Evolutionary conservation across 1,140 invertebrate species (phyloP).

Genomic region (Pogonomyrmex barbatus): DNA sequence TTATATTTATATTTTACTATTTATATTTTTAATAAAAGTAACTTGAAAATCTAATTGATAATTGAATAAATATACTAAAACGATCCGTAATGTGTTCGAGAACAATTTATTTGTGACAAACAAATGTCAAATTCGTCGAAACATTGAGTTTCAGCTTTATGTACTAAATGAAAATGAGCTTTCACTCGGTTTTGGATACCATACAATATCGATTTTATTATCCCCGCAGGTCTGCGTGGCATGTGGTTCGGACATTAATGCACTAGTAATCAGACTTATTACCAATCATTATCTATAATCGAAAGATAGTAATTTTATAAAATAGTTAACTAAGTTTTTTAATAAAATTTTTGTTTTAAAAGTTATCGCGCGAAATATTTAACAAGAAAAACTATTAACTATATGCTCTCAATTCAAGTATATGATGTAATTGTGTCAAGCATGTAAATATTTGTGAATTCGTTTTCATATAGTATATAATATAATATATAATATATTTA

Average conservation of each 20-base stretch:
- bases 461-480: background rate
- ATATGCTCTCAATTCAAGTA: background rate
- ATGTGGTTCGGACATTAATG: conserved; percentile 29
- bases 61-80: conserved; percentile 2
- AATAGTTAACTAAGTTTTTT: background rate
- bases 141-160: conserved; percentile 5
- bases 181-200: background rate
- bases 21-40: background rate
- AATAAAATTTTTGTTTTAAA: background rate
- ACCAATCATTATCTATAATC: background rate
- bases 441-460: background rate
- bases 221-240: background rate
- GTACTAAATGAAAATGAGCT: conserved; percentile 29
- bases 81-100: background rate
- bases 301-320: conserved; percentile 12
- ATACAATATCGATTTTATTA: conserved; percentile 44
- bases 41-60: background rate
- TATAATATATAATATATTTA: background rate
- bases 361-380: background rate
- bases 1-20: background rate
- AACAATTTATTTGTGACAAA: conserved; percentile 26
- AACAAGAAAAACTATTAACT: background rate
- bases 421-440: background rate
- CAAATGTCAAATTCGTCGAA: conserved; percentile 36
- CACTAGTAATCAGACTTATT: conserved; percentile 20